Percentiles rank a stretch among this genome's conserved stretches.
Conservation (phyloP, 2,113 vertebrate genomes). For the Oreotrochilus melanogaster region DNA sequence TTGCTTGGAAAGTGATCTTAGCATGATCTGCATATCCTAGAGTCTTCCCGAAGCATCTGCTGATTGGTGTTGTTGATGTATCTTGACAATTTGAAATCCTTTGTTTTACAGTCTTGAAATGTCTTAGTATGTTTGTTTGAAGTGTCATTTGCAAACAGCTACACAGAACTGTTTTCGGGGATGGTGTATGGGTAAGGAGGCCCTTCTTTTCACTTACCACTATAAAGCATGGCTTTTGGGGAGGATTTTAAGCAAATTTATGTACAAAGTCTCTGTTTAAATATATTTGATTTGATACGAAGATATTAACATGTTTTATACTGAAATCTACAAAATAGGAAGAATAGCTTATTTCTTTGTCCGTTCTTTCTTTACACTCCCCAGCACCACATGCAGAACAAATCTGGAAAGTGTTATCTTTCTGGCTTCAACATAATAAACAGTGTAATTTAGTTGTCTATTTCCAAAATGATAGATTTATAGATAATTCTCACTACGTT, state of each 20-base stretch:
- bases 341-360: neutral
- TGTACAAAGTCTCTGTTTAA: neutral
- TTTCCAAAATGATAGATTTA: neutral
- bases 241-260: neutral
- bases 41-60: slow-evolving; percentile 50
- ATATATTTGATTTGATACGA: neutral
- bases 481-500: neutral
- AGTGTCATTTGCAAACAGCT: neutral
- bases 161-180: neutral
- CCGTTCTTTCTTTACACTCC: neutral
- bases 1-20: slow-evolving; percentile 64
- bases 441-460: neutral
- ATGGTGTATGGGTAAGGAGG: slow-evolving; percentile 4
- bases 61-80: slow-evolving; percentile 14
- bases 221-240: slow-evolving; percentile 4
- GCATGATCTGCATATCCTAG: slow-evolving; percentile 41
- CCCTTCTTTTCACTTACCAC: neutral
- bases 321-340: neutral
- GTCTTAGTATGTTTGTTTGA: neutral
- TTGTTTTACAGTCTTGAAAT: slow-evolving; percentile 39
- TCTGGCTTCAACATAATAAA: neutral
- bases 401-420: neutral
- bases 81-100: neutral
- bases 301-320: neutral
- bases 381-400: neutral